Evolutionary conservation across 2,888 invertebrate genomes (phyloP), one percentile per base, ranked within the genome.

Genomic region (Lepetodrilus schrolli): DNA sequence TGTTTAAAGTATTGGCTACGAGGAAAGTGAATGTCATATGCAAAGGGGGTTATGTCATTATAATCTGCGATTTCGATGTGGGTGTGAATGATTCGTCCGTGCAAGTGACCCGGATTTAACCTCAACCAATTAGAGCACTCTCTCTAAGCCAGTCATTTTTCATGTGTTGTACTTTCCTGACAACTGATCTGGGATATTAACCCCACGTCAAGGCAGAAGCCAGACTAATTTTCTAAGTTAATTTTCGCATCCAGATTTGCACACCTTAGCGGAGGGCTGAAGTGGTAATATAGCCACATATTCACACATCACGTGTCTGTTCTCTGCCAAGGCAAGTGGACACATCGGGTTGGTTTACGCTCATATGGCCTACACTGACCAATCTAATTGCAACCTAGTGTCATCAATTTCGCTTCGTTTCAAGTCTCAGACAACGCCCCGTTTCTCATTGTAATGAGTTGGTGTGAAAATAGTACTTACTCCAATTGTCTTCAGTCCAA

Each of bases 141-240:
- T 17, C 26, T 30, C 58, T 58, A 58, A 58, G 58, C 58, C 30
- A 58, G 58, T 58, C 58, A 58, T 58, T 58, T 58, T 58, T 58
- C 58, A 58, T 58, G 58, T n/a, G 58, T 58, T 58, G 58, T 58
- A 58, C 58, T 58, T n/a, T 58, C 58, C n/a, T 58, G 58, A 58
- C 58, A 58, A 58, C 34, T 58, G 58, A 58, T 58, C 58, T 23
- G 10, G 30, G 58, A 58, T 58, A 58, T 58, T 58, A 30, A 23
- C 30, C 34, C 30, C 26, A 58, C 58, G 58, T 58, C 58, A 30
- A 30, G 58, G 26, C 58, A 30, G 26, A 26, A 58, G 58, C 30
- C 58, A 58, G 58, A 58, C 58, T 58, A 58, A 58, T 58, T 58
- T 58, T 58, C 58, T 30, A 30, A 58, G 58, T 58, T 34, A 58